Conservation (phyloP, 2,797 vertebrate species). For the Peromyscus melanophrys region DNA sequence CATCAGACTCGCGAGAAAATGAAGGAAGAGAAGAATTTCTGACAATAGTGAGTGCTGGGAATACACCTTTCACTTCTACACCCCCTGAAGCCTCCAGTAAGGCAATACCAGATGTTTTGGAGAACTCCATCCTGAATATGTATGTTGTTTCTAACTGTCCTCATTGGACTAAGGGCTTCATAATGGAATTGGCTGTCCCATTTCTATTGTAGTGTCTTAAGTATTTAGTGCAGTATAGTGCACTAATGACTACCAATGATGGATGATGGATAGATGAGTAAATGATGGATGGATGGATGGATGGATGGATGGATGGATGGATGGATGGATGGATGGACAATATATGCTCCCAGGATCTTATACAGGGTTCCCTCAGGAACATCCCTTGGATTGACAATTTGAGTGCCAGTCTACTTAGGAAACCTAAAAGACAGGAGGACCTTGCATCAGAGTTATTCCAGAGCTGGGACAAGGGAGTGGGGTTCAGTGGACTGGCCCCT, state of each 20-base stretch:
- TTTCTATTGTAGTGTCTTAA: neutral
- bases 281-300: neutral
- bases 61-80: neutral
- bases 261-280: neutral
- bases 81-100: neutral
- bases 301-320: neutral
- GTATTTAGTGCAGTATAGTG: neutral
- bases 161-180: neutral
- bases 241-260: neutral
- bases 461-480: too few relatives aligned
- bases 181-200: neutral
- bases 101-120: neutral
- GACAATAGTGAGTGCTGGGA: neutral
- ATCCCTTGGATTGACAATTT: neutral
- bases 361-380: neutral
- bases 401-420: neutral
- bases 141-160: neutral
- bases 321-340: neutral
- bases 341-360: neutral
- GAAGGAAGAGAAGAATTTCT: neutral
- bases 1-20: neutral
- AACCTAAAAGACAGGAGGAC: neutral
- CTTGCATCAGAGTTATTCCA: neutral
- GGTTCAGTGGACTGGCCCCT: too few relatives aligned
- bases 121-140: neutral